Conservation (phyloP, 2,797 vertebrate species). For the Bovichtus diacanthus region DNA sequence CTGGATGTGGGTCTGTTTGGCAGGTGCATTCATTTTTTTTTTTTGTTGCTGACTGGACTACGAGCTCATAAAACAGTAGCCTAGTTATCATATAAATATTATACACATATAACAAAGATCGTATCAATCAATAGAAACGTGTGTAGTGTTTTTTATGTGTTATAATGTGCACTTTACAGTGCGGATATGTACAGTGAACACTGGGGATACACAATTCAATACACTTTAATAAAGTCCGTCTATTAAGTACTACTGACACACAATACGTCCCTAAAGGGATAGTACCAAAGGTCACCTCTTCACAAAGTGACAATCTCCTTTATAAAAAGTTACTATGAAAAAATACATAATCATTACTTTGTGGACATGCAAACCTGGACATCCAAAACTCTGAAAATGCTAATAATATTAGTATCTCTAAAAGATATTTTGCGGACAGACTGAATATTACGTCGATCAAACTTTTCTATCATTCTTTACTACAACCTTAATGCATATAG, state of each 20-base stretch:
- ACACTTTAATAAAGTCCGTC: neutral
- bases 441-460: neutral
- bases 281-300: neutral
- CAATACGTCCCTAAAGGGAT: neutral
- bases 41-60: constrained; percentile 37
- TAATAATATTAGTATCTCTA: neutral
- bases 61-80: constrained; percentile 7
- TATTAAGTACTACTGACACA: neutral
- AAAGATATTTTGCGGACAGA: neutral
- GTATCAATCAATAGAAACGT: neutral
- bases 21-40: constrained; percentile 62
- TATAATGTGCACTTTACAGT: neutral
- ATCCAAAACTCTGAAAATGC: neutral
- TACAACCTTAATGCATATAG: neutral
- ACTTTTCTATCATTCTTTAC: neutral
- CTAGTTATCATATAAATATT: neutral
- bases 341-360: neutral
- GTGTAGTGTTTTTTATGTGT: neutral
- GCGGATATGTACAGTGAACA: neutral
- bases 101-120: neutral
- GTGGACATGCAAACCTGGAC: neutral
- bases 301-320: neutral
- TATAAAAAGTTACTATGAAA: neutral
- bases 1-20: constrained; percentile 38
- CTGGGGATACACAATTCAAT: neutral